Percentiles rank a stretch among this genome's conserved stretches.
Conservation (phyloP, 2,113 vertebrate species). For the Gallinago undulata region DNA sequence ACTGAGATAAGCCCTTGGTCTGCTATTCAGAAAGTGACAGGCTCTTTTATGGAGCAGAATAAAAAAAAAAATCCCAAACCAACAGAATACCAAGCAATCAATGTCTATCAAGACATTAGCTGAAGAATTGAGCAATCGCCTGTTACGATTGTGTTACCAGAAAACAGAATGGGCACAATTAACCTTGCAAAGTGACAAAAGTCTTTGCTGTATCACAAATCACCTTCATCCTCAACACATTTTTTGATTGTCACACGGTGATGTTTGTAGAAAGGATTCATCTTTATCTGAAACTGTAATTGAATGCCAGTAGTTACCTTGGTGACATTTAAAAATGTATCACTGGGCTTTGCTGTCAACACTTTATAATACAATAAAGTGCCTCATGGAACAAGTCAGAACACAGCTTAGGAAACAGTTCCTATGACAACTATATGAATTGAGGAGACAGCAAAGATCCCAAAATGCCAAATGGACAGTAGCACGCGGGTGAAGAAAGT, state of each 20-base stretch:
- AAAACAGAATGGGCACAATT: neutral
- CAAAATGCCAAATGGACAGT: constrained; percentile 43
- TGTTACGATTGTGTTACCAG: neutral
- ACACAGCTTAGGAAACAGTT: constrained; percentile 70
- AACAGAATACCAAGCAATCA: neutral
- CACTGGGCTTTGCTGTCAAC: constrained; percentile 63
- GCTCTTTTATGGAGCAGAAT: neutral
- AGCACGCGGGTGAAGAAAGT: neutral
- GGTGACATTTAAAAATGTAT: constrained; percentile 69
- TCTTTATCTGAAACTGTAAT: constrained; percentile 71
- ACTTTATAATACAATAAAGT: constrained; percentile 63
- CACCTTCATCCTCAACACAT: neutral
- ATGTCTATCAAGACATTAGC: neutral
- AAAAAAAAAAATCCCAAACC: neutral
- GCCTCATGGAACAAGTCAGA: constrained; percentile 68
- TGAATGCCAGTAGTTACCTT: constrained; percentile 71
- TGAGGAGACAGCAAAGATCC: constrained; percentile 28
- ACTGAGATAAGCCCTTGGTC: neutral
- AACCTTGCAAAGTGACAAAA: constrained; percentile 15
- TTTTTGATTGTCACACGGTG: constrained; percentile 40
- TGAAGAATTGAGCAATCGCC: neutral
- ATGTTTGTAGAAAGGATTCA: constrained; percentile 62
- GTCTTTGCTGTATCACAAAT: neutral
- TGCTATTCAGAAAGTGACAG: neutral
- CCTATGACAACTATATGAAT: constrained; percentile 73